Conservation (phyloP, 2,113 vertebrate species). For the Prolemur simus region DNA sequence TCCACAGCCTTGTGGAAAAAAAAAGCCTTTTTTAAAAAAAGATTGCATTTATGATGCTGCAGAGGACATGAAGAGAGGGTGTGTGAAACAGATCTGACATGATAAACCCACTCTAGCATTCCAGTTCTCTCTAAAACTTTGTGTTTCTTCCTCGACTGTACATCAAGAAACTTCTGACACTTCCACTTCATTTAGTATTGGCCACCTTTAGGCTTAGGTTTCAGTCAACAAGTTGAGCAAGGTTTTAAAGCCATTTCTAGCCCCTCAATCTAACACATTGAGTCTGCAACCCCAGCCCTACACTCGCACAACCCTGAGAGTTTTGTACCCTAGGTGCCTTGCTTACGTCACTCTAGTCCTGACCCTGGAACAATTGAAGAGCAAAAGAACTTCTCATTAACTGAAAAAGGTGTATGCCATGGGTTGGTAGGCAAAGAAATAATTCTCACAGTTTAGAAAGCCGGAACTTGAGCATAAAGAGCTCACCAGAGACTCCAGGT, state of each 20-base stretch:
- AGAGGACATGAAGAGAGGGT: background rate
- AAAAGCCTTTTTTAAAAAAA: background rate
- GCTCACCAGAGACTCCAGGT: background rate
- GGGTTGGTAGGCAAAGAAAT: background rate
- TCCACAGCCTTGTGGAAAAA: background rate
- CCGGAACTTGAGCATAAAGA: background rate
- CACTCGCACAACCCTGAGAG: background rate
- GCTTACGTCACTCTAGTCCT: background rate
- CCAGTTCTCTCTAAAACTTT: background rate
- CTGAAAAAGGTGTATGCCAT: background rate
- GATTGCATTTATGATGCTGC: background rate
- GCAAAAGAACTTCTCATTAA: background rate
- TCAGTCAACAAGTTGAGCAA: background rate
- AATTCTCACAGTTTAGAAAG: background rate
- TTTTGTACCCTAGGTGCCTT: background rate
- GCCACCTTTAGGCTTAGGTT: background rate
- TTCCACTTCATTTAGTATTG: background rate
- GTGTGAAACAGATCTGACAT: background rate
- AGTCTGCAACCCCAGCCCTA: background rate
- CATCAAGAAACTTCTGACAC: background rate
- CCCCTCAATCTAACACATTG: background rate
- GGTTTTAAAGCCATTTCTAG: background rate
- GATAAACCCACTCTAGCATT: background rate
- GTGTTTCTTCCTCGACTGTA: background rate
- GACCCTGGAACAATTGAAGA: background rate